Conservation (phyloP, 2,113 vertebrate genomes). For the Pelecanus crispus region DNA sequence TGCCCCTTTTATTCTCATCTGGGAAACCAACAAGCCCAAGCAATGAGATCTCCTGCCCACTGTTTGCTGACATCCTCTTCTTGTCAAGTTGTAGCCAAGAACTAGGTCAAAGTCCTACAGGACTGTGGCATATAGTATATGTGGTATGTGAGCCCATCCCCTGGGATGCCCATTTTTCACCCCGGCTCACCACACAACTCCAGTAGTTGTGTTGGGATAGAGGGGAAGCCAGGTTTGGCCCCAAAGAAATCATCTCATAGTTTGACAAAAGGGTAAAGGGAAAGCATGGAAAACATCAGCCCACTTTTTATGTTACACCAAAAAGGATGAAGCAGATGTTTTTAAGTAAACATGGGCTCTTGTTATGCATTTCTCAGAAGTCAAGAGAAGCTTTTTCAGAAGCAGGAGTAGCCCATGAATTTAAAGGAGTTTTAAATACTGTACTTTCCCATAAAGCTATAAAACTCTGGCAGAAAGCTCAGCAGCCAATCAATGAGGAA, state of each 20-base stretch:
- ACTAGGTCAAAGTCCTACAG: not conserved
- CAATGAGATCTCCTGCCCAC: not conserved
- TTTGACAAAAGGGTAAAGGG: constrained; percentile 54
- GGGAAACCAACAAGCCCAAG: not conserved
- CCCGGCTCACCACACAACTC: not conserved
- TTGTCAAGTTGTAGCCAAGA: not conserved
- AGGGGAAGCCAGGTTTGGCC: not conserved
- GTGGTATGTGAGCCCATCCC: not conserved
- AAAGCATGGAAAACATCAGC: constrained; percentile 69
- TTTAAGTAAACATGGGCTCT: constrained; percentile 76
- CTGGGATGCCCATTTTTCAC: not conserved
- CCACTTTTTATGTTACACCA: constrained; percentile 63
- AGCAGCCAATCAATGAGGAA: constrained; percentile 73
- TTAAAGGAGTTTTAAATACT: constrained; percentile 75
- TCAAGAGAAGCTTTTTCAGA: constrained; percentile 71
- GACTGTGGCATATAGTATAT: not conserved
- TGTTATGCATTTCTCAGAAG: constrained; percentile 70
- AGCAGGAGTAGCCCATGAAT: constrained; percentile 74
- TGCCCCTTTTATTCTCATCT: not conserved
- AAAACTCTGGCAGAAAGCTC: constrained; percentile 74
- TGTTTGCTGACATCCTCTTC: not conserved
- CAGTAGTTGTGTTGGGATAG: not conserved
- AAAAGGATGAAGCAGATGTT: constrained; percentile 76
- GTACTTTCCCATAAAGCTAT: constrained; percentile 76
- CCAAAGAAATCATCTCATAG: constrained; percentile 20